Percentiles rank a stretch among this genome's conserved stretches.
phyloP scores from a whole-genome alignment of 2,113 vertebrate species.

The Oncorhynchus mykiss region DNA sequence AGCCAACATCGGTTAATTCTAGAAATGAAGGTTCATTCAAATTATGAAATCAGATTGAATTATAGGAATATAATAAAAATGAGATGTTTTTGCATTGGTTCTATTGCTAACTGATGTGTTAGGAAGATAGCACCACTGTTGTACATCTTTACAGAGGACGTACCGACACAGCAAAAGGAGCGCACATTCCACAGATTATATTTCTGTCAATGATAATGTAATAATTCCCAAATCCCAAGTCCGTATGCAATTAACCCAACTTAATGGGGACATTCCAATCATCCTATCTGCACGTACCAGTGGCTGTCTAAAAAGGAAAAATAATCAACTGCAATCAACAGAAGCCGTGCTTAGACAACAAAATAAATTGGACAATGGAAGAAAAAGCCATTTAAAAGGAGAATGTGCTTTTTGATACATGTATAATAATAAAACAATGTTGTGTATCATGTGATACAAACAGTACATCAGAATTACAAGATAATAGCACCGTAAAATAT shows the following conservation, averaged over 20 bases:
- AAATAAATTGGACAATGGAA: constrained; percentile 54
- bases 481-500: background rate
- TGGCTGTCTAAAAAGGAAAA: constrained; percentile 44
- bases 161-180: background rate
- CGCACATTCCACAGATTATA: background rate
- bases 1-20: background rate
- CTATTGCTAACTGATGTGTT: background rate
- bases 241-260: constrained; percentile 34
- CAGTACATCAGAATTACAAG: background rate
- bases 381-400: constrained; percentile 34
- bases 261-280: constrained; percentile 30
- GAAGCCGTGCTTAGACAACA: constrained; percentile 17
- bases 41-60: background rate
- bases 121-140: background rate
- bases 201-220: constrained; percentile 39
- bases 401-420: background rate
- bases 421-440: constrained; percentile 32
- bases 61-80: background rate
- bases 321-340: constrained; percentile 10
- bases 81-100: background rate
- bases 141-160: background rate
- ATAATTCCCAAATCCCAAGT: constrained; percentile 36
- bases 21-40: background rate
- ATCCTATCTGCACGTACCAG: constrained; percentile 41
- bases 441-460: constrained; percentile 41